Evolutionary conservation across 2,888 invertebrate genomes (phyloP), one percentile per base, ranked within the genome.

Genomic region (Baronia brevicornis): DNA sequence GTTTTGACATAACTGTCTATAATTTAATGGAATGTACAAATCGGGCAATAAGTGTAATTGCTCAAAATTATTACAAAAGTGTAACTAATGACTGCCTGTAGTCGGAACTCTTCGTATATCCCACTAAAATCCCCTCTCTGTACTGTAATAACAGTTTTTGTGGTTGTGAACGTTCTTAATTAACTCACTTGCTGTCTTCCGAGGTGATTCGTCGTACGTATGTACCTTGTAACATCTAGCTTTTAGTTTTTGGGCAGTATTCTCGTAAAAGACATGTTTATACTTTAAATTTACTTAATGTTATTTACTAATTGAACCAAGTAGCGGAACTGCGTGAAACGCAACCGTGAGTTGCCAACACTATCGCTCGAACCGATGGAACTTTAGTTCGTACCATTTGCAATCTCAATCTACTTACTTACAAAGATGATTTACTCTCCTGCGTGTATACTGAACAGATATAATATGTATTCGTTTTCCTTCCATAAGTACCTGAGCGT

Each of bases 191-290:
- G 53, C 65, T 51, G 79, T 80, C 79, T 78, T 79, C 79, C 78
- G 67, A 66, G 58, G 54, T 48, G 55, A 55, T 48, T 59, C 48
- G 21, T 46, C 46, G 44, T 39, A 31, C 38, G 34, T 58, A 54
- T 57, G 54, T 48, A 55, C 57, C 46, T 59, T 49, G 27, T 46
- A 48, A 47, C 42, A 36, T 41, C 38, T 58, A 53, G 61, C 57
- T 58, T 60, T 64, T 61, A 60, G 63, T 71, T 72, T 72, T 69
- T 72, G 68, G 73, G 68, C 75, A 72, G 67, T 75, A 79, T 79
- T 80, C 73, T 75, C 64, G 46, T 55, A 84, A 84, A 82, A 84
- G 82, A 84, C 82, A 84, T 77, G 64, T 71, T 68, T 60, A 59
- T 62, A 65, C 59, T 62, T 62, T 58, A 59, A 54, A 56, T 44